phyloP scores from a whole-genome alignment of 92 coral and sea anemone species.

The Zoanthus sociatus region DNA sequence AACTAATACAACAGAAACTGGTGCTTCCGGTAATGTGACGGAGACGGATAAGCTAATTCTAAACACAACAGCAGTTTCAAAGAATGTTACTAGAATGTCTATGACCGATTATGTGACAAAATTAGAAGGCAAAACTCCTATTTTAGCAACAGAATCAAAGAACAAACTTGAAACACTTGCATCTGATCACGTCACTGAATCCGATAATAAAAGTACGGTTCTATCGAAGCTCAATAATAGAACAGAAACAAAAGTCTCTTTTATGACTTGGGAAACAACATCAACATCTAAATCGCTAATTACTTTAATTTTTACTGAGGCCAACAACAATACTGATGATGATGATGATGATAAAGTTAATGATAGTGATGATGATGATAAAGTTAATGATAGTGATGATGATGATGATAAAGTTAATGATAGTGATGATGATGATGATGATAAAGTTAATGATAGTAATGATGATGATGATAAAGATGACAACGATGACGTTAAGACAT shows the following conservation, averaged over 20 bases:
- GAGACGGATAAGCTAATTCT: background rate
- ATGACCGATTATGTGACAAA: background rate
- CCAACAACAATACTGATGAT: background rate
- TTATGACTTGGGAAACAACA: background rate
- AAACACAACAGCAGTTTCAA: background rate
- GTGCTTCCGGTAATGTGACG: background rate
- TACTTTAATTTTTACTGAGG: background rate
- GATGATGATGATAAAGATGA: background rate
- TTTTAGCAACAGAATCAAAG: background rate
- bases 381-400: too few relatives aligned
- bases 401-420: too few relatives aligned
- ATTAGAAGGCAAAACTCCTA: background rate
- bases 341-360: background rate
- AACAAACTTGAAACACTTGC: background rate
- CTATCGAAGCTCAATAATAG: background rate
- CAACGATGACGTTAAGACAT: background rate
- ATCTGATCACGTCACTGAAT: background rate
- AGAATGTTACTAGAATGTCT: too few relatives aligned
- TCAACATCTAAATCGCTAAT: background rate
- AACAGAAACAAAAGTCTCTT: background rate
- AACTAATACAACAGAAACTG: background rate
- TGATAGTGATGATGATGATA: background rate
- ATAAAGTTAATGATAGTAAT: background rate
- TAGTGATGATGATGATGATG: too few relatives aligned
- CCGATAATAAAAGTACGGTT: background rate